Conservation (phyloP, 2,797 vertebrate genomes). For the Vireo griseus region DNA sequence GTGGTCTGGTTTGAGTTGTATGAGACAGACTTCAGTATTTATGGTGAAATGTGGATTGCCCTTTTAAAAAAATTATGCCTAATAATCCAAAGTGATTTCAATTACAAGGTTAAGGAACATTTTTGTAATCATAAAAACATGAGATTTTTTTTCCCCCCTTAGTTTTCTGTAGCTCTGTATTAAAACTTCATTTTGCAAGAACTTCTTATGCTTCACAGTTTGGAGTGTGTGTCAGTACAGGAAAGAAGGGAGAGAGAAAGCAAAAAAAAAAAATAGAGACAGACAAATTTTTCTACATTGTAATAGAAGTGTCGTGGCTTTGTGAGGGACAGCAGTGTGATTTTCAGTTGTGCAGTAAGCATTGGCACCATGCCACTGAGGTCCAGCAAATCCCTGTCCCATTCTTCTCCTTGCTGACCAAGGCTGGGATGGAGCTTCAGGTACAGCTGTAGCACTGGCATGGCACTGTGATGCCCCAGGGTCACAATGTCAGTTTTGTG, state of each 20-base stretch:
- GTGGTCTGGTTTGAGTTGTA: neutral
- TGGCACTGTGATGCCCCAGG: neutral
- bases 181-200: neutral
- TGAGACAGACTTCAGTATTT: neutral
- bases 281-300: neutral
- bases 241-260: neutral
- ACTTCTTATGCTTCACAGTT: neutral
- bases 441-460: neutral
- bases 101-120: neutral
- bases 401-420: neutral
- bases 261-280: neutral
- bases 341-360: neutral
- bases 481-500: accelerated
- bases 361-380: neutral
- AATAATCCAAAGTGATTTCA: neutral
- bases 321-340: neutral
- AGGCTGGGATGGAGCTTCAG: neutral
- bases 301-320: neutral
- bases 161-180: neutral
- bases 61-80: neutral
- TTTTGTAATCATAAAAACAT: neutral
- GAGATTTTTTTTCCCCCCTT: neutral
- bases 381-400: neutral
- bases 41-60: neutral
- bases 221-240: neutral